Evolutionary conservation across 2,113 vertebrate species (phyloP).

Genomic region (Chamaea fasciata): DNA sequence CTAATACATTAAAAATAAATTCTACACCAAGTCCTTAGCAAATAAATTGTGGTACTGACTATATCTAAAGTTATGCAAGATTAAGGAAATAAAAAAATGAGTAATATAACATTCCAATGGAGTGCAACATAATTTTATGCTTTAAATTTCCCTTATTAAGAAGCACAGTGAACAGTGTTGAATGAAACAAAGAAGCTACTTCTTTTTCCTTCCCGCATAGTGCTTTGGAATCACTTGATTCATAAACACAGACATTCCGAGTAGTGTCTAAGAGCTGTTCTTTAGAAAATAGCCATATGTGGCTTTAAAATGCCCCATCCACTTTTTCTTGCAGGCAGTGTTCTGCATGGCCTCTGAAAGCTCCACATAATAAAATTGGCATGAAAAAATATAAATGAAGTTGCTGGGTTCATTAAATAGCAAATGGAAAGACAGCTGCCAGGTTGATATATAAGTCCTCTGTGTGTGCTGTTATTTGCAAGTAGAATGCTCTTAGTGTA

Average conservation of each 20-base stretch:
- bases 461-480: background rate
- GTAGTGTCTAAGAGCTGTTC: background rate
- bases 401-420: background rate
- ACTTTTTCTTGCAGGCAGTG: background rate
- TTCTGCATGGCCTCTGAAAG: background rate
- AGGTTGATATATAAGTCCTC: background rate
- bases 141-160: background rate
- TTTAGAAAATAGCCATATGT: background rate
- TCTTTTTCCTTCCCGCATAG: background rate
- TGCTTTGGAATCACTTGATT: background rate
- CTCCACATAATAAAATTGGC: background rate
- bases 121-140: background rate
- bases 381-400: background rate
- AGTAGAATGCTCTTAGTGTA: background rate
- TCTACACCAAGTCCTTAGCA: background rate
- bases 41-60: background rate
- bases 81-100: background rate
- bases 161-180: background rate
- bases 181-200: background rate
- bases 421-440: conserved; percentile 3
- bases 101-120: background rate
- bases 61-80: background rate
- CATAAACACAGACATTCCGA: background rate
- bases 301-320: background rate
- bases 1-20: background rate